Conservation (phyloP, 2,888 invertebrate species). For the Pardosa pseudoannulata region DNA sequence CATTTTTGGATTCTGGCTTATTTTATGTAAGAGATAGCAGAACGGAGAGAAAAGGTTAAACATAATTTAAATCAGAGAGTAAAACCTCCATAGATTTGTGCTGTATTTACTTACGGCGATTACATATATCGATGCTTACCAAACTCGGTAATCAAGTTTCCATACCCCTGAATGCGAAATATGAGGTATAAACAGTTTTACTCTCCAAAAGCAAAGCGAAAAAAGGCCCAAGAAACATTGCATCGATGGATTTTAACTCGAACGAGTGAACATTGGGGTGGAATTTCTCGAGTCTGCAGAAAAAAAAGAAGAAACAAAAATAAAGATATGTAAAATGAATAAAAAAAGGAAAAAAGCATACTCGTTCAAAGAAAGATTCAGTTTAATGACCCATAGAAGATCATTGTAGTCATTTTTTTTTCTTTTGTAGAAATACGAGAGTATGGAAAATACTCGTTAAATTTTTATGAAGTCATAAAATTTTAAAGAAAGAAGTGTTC, state of each 20-base stretch:
- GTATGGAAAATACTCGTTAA: slow-evolving; percentile 14
- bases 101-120: too few relatives aligned
- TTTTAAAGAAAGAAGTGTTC: neutral
- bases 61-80: too few relatives aligned
- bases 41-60: too few relatives aligned
- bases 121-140: too few relatives aligned
- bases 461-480: slow-evolving; percentile 17
- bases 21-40: too few relatives aligned
- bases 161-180: neutral
- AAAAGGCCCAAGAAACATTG: neutral
- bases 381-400: slow-evolving; percentile 14
- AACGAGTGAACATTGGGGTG: slow-evolving; percentile 8
- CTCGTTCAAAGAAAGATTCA: neutral
- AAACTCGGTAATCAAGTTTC: too few relatives aligned
- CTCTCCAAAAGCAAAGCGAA: too few relatives aligned
- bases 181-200: neutral
- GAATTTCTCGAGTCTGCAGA: neutral
- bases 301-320: neutral
- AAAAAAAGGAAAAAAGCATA: neutral
- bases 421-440: neutral
- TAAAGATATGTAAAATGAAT: too few relatives aligned
- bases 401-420: neutral
- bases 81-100: too few relatives aligned
- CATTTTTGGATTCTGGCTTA: too few relatives aligned
- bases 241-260: neutral